Evolutionary conservation across 2,888 invertebrate species (phyloP), one percentile per base, ranked within the genome.

Genomic region (Empis stercorea): DNA sequence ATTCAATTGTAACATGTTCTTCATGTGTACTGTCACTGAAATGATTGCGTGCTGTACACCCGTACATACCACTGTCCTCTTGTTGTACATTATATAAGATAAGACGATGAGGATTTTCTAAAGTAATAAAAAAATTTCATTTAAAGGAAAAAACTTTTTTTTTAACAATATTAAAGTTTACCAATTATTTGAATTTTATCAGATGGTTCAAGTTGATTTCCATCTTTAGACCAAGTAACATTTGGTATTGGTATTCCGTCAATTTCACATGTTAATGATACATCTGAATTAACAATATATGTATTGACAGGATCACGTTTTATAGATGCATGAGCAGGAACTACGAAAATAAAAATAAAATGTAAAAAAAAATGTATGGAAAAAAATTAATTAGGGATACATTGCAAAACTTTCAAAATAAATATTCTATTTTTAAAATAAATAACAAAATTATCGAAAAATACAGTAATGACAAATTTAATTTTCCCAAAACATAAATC

Each of bases 161-260:
- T 17, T 13, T 16, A 14, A 11, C 15, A 13, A 23, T 11, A 39
- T 15, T 10, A 39, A 39, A 5, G 13, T 42, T 61, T 68, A 86
- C 87, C 80, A 55, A 80, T 76, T 56, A 85, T 76, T 57, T 75
- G 73, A 47, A 81, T 70, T 52, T 79, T 75, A 45, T 78, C 76
- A 46, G 72, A 73, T 27, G 73, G 57, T 23, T 57, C 51, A 13
- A 89, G 60, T 3, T 68, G 72, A 30, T 67, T 65, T 41, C 80
- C 77, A 62, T 92, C 81, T 67, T 87, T 89, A 64, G 77, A 84
- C 93, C 93, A 94, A 49, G 76, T 71, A 4, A 91, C 83, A 52
- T 74, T 72, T 4, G 89, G 88, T 46, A 72, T 68, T 1, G 89
- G 89, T 66, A 80, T 80, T 4, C 91, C 89, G 54, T 81, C 80